These are phyloP conservation scores for Omphaloscelis lunosa DNA, from an alignment of 2,888 invertebrate species.

Conservation along the genomic window DNA sequence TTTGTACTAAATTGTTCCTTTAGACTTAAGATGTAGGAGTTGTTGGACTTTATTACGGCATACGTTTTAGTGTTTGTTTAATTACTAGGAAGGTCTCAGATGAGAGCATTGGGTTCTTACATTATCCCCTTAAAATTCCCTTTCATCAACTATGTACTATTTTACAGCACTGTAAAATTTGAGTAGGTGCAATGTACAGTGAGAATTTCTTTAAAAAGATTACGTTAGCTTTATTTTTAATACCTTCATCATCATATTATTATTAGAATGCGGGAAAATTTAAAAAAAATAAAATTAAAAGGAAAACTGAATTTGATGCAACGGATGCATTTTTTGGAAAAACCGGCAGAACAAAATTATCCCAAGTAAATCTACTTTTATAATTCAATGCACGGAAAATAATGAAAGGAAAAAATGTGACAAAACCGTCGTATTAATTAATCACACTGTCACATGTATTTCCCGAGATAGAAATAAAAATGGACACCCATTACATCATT, in stretches of 20 bases:
- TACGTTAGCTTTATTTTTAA: neutral
- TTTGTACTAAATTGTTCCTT: conserved; percentile 51
- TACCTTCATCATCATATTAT: neutral
- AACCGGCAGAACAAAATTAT: neutral
- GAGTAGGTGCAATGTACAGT: neutral
- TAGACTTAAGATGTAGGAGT: conserved; percentile 18
- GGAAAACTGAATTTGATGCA: neutral
- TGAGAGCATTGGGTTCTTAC: neutral
- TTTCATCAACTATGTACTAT: neutral
- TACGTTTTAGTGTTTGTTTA: conserved; percentile 36
- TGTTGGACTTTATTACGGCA: conserved; percentile 45
- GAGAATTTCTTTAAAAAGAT: neutral
- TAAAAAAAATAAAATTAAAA: neutral
- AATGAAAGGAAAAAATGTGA: neutral
- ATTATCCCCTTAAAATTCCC: conserved; percentile 16
- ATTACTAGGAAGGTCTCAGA: conserved; percentile 24
- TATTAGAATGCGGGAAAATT: neutral
- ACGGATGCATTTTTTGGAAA: neutral
- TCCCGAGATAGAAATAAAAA: neutral
- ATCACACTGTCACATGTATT: neutral
- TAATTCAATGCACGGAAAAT: neutral
- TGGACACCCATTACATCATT: neutral
- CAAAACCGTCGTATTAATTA: neutral
- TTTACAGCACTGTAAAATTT: neutral
- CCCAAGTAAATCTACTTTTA: neutral